These are phyloP conservation scores for Lepisosteus osseus DNA, from an alignment of 2,113 vertebrate species.

Conservation along the genomic window DNA sequence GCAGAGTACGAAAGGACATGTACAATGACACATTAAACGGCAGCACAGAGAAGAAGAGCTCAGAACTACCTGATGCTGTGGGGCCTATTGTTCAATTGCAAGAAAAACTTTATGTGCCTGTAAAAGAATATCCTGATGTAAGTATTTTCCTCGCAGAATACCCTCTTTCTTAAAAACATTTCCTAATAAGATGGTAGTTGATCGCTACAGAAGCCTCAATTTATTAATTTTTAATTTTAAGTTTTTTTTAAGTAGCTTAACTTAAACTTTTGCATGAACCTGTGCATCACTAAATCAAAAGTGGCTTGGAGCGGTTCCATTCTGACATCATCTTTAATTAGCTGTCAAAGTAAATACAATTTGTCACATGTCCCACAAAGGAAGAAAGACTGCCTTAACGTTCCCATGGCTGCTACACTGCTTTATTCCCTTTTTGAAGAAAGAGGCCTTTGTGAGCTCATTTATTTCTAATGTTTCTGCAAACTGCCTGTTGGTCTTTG, in stretches of 20 bases:
- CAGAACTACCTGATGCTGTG: slow-evolving; percentile 90
- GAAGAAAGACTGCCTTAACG: background rate
- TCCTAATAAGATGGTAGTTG: too few relatives aligned
- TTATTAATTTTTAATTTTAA: too few relatives aligned
- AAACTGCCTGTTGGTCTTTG: too few relatives aligned
- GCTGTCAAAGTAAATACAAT: too few relatives aligned
- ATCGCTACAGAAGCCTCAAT: too few relatives aligned
- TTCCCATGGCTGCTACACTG: background rate
- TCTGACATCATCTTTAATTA: too few relatives aligned
- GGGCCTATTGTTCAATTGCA: slow-evolving; percentile 96
- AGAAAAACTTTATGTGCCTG: slow-evolving; percentile 98
- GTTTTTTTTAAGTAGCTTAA: background rate
- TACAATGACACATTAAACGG: slow-evolving; percentile 98
- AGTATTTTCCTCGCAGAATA: slow-evolving; percentile 56
- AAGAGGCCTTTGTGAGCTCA: background rate
- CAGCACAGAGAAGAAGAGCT: slow-evolving; percentile 90
- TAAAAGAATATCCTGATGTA: slow-evolving; percentile 98
- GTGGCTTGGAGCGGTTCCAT: too few relatives aligned
- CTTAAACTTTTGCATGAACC: too few relatives aligned
- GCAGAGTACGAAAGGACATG: slow-evolving; percentile 99
- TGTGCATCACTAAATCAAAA: too few relatives aligned
- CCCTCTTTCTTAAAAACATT: too few relatives aligned
- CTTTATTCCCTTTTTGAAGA: background rate
- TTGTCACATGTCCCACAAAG: too few relatives aligned
- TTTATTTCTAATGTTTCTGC: background rate